Percentiles rank a stretch among this genome's conserved stretches.
Conservation (phyloP, 1,140 invertebrate species). For the Aricia agestis region DNA sequence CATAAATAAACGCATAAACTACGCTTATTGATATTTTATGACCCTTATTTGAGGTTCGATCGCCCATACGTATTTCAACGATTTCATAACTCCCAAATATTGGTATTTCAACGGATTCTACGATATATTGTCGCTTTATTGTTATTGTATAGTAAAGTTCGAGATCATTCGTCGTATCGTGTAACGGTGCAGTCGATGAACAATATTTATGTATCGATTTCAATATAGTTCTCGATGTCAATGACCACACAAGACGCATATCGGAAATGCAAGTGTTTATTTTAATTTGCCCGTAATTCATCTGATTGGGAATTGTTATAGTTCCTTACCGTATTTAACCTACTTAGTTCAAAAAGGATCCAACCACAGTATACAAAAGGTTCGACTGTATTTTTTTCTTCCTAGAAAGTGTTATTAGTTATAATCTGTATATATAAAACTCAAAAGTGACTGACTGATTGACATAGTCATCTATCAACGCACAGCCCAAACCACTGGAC, state of each 20-base stretch:
- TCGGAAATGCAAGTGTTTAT: not conserved
- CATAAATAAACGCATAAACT: conserved; percentile 40
- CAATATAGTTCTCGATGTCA: not conserved
- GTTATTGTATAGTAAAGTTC: not conserved
- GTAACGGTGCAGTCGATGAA: not conserved
- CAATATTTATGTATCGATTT: conserved; percentile 7
- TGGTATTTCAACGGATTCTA: not conserved
- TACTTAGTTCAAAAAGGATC: no score
- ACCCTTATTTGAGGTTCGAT: conserved; percentile 27
- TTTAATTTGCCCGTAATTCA: not conserved
- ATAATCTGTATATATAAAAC: no score
- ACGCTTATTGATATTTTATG: conserved; percentile 44
- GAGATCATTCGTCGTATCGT: not conserved
- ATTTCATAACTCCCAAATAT: conserved; percentile 14
- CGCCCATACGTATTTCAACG: conserved; percentile 5
- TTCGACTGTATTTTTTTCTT: no score
- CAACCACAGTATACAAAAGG: no score
- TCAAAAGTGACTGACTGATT: no score
- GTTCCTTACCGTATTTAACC: no score
- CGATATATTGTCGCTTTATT: conserved; percentile 2
- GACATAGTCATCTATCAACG: no score
- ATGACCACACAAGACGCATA: conserved; percentile 5
- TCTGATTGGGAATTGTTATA: not conserved
- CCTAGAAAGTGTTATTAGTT: no score
- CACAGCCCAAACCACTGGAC: no score